Evolutionary conservation across 1,140 invertebrate species (phyloP), one percentile per base, ranked within the genome.

Genomic region (Drosophila lowei): DNA sequence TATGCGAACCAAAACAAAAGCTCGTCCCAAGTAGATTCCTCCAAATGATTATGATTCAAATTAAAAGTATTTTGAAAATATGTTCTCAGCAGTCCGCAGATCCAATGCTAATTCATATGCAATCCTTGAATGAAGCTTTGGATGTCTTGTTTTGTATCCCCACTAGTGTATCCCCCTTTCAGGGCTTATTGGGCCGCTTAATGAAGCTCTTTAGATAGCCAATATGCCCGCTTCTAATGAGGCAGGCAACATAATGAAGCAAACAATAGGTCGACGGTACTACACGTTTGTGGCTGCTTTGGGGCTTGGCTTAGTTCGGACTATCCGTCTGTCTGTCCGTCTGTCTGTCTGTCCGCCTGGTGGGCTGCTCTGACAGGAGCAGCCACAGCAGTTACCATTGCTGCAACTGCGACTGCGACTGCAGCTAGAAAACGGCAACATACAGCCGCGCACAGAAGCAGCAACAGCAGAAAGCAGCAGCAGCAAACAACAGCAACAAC

Each of bases 241-340:
- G 34, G 11, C 34, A 38, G 34, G 34, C 34, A 38, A 38, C 34
- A 38, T 38, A 56, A 71, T 75, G 72, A 75, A 63, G 74, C 77
- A 79, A 74, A 79, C 76, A 79, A 79, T 84, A 72, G 79, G 80
- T 79, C 80, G 76, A 57, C 47, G 57, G 79, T 64, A 60, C 71
- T 63, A 62, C 78, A 73, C 63, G 78, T 83, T 62, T 78, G 79
- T 62, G 49, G 41, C 54, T 52, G 72, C 42, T 75, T 70, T 76
- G 71, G 79, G 79, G 79, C 80, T 83, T 84, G 79, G 66, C 53
- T 59, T 68, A 68, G 46, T 30, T 57, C 8, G 21, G 38, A 34
- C 46, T 52, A 46, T 66, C 43, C 11, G 38, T 50, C 28, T n/a
- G n/a, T 52, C 38, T 13, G 46, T 16, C 60, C 1, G 18, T n/a